Evolutionary conservation across 2,888 invertebrate species (phyloP), one percentile per base, ranked within the genome.

Genomic region (Ferdinandea cuprea): DNA sequence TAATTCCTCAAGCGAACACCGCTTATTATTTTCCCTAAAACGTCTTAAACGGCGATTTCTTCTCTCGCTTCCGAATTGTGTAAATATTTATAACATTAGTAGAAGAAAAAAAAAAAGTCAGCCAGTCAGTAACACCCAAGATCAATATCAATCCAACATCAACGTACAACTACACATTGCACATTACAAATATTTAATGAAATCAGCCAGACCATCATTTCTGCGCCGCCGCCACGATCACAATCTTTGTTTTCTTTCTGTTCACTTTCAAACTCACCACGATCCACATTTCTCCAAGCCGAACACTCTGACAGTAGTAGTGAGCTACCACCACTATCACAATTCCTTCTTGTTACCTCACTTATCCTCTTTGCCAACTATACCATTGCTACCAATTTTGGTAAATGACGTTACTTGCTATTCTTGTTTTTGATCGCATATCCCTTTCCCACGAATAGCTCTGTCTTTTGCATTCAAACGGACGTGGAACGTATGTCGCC

Each of bases 121-220:
- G n/a, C n/a, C n/a, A n/a, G n/a, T 56, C 63, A 15, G 28, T 32
- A 58, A 71, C 77, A 66, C 59, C 71, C 77, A 81, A 81, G 81
- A 81, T 81, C 81, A 81, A 77, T 81, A 81, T 76, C 81, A 81
- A 42, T 19, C 44, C 50, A 56, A 69, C 44, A 69, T 56, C 15
- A 44, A 42, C 9, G 42, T 15, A 65, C 56, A 40, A 50, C 58
- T 56, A 54, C 76, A 69, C 69, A 58, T 59, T 52, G n/a, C n/a
- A 69, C 63, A 77, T 77, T 52, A 71, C 65, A 77, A 81, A 73
- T 69, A 66, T 66, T 72, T 76, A 71, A 77, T 54, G 71, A 77
- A 77, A 81, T 71, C 69, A 46, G 48, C 42, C 32, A 48, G 56
- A 46, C 46, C n/a, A n/a, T n/a, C n/a, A n/a, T n/a, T n/a, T 17